Base-by-base conservation (phyloP, 2,888 invertebrate genomes). In the Cheilosia vernalis region DNA sequence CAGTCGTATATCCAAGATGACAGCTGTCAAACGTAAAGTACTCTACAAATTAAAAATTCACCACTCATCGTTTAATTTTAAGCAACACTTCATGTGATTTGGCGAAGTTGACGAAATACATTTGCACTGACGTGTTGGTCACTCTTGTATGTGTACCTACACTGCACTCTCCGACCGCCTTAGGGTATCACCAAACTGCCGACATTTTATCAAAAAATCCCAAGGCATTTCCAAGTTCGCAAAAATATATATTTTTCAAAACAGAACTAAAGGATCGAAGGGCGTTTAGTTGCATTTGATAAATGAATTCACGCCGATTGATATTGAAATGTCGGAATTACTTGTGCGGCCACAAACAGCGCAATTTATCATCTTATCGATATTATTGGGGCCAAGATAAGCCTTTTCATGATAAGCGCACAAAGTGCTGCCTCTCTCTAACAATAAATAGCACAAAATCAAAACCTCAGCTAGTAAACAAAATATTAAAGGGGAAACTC, bases 341-440 rank as follows among this genome's bases (percentile, higher is more conserved):
- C 30, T 9, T 9, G 21, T 42, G 10, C 61, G 15, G 42, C 53
- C 40, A 61, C 13, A 61, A n/a, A 53, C 30, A 37, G 19, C 21
- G 53, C 42, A 30, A 73, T 73, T 63, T 63, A 63, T 73, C 61
- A 63, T 55, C 47, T 53, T 73, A 73, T 73, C 73, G 44, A 63
- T 44, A 21, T 44, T 44, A 53, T 42, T 73, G 73, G 42, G 42
- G 17, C 33, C 17, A 33, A 55, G 63, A 63, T 73, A 63, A 63
- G 21, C 30, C 1, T 19, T 4, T 15, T 24, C 44, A 44, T 44
- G 61, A 63, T 73, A 73, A 73, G 55, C 13, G 30, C 9, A 44
- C 13, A 13, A 4, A 37, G 1, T 37, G 37, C 37, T 37, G 37
- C 13, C 30, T 21, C 15, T 33, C n/a, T 44, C 3, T 55, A 19